These are phyloP conservation scores for Monopterus albus DNA, from an alignment of 2,113 vertebrate genomes.

Conservation along the genomic window DNA sequence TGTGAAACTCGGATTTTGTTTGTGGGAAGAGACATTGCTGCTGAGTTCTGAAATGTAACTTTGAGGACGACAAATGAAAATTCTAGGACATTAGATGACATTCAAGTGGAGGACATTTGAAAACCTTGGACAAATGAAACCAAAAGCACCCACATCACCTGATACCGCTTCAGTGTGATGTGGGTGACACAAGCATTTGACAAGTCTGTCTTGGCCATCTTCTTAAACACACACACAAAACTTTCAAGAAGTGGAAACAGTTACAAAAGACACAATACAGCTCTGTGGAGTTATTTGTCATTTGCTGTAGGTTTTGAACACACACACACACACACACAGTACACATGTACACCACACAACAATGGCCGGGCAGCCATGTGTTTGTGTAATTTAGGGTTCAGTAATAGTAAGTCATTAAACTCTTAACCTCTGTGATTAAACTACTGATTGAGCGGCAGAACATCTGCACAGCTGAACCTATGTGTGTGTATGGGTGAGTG, in stretches of 20 bases:
- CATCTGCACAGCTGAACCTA: slow-evolving; percentile 58
- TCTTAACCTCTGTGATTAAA: slow-evolving; percentile 72
- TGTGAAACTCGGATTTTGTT: not conserved
- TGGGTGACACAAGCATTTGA: not conserved
- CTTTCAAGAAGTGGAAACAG: slow-evolving; percentile 46
- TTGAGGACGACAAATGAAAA: not conserved
- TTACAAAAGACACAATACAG: slow-evolving; percentile 12
- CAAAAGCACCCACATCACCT: not conserved
- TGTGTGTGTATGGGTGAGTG: slow-evolving; percentile 3
- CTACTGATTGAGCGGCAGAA: slow-evolving; percentile 63
- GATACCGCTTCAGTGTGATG: slow-evolving; percentile 7
- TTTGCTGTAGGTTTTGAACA: slow-evolving; percentile 39
- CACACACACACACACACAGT: slow-evolving; percentile 35
- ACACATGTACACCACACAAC: slow-evolving; percentile 2
- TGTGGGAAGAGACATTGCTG: not conserved
- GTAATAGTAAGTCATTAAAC: slow-evolving; percentile 74
- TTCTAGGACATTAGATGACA: not conserved
- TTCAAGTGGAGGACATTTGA: too few relatives aligned
- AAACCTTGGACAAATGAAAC: slow-evolving; percentile 1
- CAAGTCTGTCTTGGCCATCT: slow-evolving; percentile 8
- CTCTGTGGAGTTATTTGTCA: slow-evolving; percentile 45
- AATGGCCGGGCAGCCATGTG: slow-evolving; percentile 41
- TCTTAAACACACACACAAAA: slow-evolving; percentile 7
- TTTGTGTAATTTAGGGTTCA: slow-evolving; percentile 67
- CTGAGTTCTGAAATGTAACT: not conserved